Evolutionary conservation across 2,888 invertebrate genomes (phyloP).

Genomic region (Macrostomum cliftonense): DNA sequence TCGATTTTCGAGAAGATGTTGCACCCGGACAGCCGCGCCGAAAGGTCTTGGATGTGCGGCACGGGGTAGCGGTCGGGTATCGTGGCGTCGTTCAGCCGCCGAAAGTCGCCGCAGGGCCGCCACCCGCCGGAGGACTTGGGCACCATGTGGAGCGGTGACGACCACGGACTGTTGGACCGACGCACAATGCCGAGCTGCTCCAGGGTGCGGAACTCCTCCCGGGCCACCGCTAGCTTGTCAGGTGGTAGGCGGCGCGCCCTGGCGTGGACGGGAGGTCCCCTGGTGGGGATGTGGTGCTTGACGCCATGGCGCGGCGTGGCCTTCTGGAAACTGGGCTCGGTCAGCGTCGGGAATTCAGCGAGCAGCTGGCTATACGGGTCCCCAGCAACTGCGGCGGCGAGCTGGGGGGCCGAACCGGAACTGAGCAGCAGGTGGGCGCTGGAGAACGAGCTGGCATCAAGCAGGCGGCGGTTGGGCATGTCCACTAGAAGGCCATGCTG

Average conservation of each 20-base stretch:
- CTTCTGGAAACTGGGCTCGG: neutral
- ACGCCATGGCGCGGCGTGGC: too few relatives aligned
- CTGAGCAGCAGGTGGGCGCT: too few relatives aligned
- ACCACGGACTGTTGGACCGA: constrained; percentile 22
- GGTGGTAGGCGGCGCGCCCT: constrained; percentile 24
- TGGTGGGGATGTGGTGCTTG: constrained; percentile 10
- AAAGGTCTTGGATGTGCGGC: constrained; percentile 13
- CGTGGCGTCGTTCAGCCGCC: neutral
- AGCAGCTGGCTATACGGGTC: constrained; percentile 1
- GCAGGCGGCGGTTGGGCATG: constrained; percentile 1
- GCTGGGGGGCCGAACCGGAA: too few relatives aligned
- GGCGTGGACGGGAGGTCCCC: constrained; percentile 20
- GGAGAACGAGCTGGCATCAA: neutral
- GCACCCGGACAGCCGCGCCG: constrained; percentile 10
- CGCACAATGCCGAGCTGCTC: neutral
- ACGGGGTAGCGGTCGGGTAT: constrained; percentile 10
- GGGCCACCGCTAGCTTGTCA: constrained; percentile 19
- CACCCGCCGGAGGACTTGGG: neutral
- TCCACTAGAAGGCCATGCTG: constrained; percentile 8
- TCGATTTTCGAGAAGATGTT: constrained; percentile 12
- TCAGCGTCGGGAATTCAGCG: constrained; percentile 1
- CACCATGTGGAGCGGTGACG: constrained; percentile 23
- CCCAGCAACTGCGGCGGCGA: too few relatives aligned
- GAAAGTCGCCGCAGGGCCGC: neutral
- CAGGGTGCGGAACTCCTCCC: constrained; percentile 15